Conservation (phyloP, 2,113 vertebrate species). For the Calonectris borealis region DNA sequence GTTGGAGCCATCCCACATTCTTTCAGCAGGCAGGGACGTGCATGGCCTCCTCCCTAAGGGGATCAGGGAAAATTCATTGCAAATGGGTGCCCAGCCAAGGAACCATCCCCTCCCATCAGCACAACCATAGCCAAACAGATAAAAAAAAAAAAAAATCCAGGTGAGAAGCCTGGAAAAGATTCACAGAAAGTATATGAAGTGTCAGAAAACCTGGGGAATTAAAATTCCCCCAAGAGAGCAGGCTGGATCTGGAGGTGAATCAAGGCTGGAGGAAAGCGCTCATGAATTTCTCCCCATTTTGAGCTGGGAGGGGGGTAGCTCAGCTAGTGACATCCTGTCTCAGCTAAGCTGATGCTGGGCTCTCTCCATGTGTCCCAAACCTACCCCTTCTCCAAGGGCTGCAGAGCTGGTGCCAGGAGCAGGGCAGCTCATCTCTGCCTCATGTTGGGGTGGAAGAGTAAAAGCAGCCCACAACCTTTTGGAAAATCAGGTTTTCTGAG, state of each 20-base stretch:
- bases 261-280: not conserved
- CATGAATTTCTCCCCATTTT: not conserved
- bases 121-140: not conserved
- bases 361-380: not conserved
- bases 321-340: not conserved
- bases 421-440: not conserved
- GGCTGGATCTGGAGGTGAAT: not conserved
- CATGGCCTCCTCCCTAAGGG: conserved; percentile 22
- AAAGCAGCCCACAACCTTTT: not conserved
- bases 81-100: conserved; percentile 33
- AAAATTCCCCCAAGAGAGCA: not conserved
- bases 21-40: conserved; percentile 39
- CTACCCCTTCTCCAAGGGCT: not conserved
- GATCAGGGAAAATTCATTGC: conserved; percentile 23
- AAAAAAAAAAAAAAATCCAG: not conserved
- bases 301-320: not conserved
- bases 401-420: not conserved
- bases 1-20: conserved; percentile 40
- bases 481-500: not conserved
- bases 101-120: conserved; percentile 16
- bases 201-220: not conserved
- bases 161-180: conserved; percentile 28
- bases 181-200: not conserved
- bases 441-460: not conserved
- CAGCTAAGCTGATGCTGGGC: not conserved